phyloP scores from a whole-genome alignment of 2,113 vertebrate species.

The Tiliqua scincoides region DNA sequence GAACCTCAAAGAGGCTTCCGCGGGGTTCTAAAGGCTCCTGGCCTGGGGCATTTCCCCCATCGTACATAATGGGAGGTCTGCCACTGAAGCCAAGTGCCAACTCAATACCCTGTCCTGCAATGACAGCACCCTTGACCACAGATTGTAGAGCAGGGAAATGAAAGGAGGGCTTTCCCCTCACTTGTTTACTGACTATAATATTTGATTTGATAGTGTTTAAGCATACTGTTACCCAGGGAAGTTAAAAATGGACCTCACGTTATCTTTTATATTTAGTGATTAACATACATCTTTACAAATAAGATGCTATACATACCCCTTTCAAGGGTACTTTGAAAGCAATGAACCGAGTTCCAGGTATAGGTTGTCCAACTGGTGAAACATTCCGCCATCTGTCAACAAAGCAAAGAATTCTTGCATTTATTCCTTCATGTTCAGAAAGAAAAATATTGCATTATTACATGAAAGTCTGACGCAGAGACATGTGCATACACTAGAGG shows the following conservation, averaged over 20 bases:
- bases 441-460: background rate
- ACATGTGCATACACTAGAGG: background rate
- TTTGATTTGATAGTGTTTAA: background rate
- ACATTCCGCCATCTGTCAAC: conserved; percentile 74
- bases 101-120: background rate
- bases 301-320: conserved; percentile 69
- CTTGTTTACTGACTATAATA: background rate
- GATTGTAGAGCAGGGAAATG: background rate
- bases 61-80: too few species aligned
- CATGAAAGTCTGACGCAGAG: background rate
- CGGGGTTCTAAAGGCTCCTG: too few species aligned
- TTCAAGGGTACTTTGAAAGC: conserved; percentile 79
- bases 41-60: too few species aligned
- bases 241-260: background rate
- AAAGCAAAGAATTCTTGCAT: conserved; percentile 26
- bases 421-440: background rate
- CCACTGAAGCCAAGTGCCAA: background rate
- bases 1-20: too few species aligned
- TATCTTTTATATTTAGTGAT: conserved; percentile 5
- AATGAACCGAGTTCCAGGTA: conserved; percentile 76
- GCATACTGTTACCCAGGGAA: background rate
- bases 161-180: background rate
- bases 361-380: conserved; percentile 71
- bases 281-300: conserved; percentile 11
- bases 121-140: background rate